Percentiles rank a stretch among this genome's conserved stretches.
Evolutionary conservation across 2,888 invertebrate genomes (phyloP).

Genomic region (Aphodius sticticus): DNA sequence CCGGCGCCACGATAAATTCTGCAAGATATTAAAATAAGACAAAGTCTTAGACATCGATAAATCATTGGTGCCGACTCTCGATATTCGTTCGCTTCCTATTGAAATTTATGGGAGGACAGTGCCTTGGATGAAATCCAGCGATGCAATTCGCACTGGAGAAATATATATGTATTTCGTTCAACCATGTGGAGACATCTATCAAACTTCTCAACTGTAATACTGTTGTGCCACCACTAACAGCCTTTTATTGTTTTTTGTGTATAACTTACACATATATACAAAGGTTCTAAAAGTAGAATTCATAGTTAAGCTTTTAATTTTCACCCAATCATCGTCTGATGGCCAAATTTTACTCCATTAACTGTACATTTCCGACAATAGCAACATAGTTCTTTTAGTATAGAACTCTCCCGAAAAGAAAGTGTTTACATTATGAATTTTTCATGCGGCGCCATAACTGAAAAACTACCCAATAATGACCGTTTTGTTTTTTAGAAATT

Average conservation of each 20-base stretch:
- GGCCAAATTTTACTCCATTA: too few relatives aligned
- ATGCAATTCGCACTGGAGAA: constrained; percentile 28
- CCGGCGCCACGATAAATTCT: constrained; percentile 4
- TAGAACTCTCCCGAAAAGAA: too few relatives aligned
- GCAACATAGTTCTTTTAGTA: too few relatives aligned
- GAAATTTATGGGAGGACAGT: constrained; percentile 32
- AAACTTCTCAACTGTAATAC: not conserved
- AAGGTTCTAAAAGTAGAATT: too few relatives aligned
- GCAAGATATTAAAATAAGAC: constrained; percentile 35
- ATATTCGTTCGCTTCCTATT: constrained; percentile 28
- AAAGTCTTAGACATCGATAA: constrained; percentile 32
- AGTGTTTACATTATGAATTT: too few relatives aligned
- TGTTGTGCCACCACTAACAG: not conserved
- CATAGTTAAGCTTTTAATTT: too few relatives aligned
- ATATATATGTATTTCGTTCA: constrained; percentile 22
- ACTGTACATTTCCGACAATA: too few relatives aligned
- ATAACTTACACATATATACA: too few relatives aligned
- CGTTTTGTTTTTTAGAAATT: too few relatives aligned
- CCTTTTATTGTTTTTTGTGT: not conserved
- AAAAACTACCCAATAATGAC: too few relatives aligned
- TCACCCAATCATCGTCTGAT: too few relatives aligned
- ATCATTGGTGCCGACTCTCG: constrained; percentile 26
- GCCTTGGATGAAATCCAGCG: constrained; percentile 35
- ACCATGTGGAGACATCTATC: not conserved
- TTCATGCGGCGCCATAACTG: too few relatives aligned